phyloP scores from a whole-genome alignment of 2,888 invertebrate species.

The Xestia xanthographa region DNA sequence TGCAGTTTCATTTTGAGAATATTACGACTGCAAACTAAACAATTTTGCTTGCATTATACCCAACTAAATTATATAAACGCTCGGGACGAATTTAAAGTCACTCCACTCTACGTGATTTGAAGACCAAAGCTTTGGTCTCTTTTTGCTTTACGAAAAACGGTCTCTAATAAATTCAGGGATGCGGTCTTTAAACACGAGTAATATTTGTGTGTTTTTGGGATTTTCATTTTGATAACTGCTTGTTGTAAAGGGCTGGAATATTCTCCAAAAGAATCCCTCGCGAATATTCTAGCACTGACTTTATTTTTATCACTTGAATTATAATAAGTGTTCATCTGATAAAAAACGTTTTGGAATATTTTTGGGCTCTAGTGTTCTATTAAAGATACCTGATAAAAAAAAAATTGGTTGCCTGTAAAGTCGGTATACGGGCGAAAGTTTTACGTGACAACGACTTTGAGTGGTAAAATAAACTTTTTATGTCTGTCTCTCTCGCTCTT shows the following conservation, averaged over 20 bases:
- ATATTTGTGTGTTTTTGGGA: background rate
- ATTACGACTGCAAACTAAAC: constrained; percentile 49
- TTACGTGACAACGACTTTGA: too few relatives aligned
- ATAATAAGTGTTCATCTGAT: background rate
- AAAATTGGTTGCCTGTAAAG: too few relatives aligned
- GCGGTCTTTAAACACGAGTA: constrained; percentile 3
- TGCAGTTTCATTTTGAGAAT: constrained; percentile 44
- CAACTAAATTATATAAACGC: constrained; percentile 46
- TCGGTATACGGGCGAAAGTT: too few relatives aligned
- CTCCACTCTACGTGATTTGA: constrained; percentile 55
- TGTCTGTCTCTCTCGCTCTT: too few relatives aligned
- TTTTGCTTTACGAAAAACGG: constrained; percentile 27
- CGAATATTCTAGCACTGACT: background rate
- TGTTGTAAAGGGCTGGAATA: background rate
- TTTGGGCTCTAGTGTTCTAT: background rate
- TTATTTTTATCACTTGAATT: background rate
- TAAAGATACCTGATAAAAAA: background rate
- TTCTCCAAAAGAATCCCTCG: background rate
- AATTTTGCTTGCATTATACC: constrained; percentile 50
- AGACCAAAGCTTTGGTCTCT: constrained; percentile 26
- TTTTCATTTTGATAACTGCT: constrained; percentile 19
- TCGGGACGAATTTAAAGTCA: constrained; percentile 48
- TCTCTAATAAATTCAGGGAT: constrained; percentile 24
- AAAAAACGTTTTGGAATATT: background rate
- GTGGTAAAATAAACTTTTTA: too few relatives aligned